phyloP scores from a whole-genome alignment of 2,888 invertebrate genomes.

The Drosophila differens region DNA sequence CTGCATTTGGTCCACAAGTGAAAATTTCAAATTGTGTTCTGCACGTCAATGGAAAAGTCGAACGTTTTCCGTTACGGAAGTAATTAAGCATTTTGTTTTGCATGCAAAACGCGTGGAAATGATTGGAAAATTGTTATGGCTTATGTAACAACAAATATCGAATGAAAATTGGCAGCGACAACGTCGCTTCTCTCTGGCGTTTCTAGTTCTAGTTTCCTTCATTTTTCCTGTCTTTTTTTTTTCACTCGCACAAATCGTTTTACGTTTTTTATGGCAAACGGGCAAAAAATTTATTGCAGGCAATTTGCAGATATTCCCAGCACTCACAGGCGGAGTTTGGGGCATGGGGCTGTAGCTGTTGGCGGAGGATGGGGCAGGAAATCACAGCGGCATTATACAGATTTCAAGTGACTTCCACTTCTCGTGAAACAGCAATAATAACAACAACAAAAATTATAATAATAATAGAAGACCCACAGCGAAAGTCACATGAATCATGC shows the following conservation, averaged over 20 bases:
- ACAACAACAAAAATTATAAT: slow-evolving; percentile 12
- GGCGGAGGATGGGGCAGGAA: slow-evolving; percentile 38
- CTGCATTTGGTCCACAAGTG: slow-evolving; percentile 7
- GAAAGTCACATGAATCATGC: slow-evolving; percentile 72
- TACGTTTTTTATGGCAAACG: slow-evolving; percentile 78
- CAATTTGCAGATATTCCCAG: slow-evolving; percentile 72
- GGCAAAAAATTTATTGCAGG: slow-evolving; percentile 74
- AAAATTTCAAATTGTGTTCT: slow-evolving; percentile 48
- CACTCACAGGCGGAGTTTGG: background rate
- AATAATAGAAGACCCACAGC: slow-evolving; percentile 17
- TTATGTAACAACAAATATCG: slow-evolving; percentile 42
- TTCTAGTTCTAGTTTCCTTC: slow-evolving; percentile 11
- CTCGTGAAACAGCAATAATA: slow-evolving; percentile 21
- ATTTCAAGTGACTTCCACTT: slow-evolving; percentile 71
- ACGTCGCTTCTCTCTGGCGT: slow-evolving; percentile 7
- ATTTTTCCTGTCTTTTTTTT: slow-evolving; percentile 9
- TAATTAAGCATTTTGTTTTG: slow-evolving; percentile 68
- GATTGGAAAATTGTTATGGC: slow-evolving; percentile 67
- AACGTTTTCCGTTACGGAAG: slow-evolving; percentile 51
- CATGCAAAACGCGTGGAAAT: slow-evolving; percentile 44
- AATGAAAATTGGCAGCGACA: slow-evolving; percentile 43
- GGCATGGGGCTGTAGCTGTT: background rate
- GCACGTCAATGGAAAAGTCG: slow-evolving; percentile 43
- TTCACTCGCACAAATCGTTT: slow-evolving; percentile 66
- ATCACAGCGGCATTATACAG: slow-evolving; percentile 64